Percentiles rank a stretch among this genome's conserved stretches.
These are phyloP conservation scores for Ametastegia equiseti DNA, from an alignment of 2,888 invertebrate species.

Conservation along the genomic window DNA sequence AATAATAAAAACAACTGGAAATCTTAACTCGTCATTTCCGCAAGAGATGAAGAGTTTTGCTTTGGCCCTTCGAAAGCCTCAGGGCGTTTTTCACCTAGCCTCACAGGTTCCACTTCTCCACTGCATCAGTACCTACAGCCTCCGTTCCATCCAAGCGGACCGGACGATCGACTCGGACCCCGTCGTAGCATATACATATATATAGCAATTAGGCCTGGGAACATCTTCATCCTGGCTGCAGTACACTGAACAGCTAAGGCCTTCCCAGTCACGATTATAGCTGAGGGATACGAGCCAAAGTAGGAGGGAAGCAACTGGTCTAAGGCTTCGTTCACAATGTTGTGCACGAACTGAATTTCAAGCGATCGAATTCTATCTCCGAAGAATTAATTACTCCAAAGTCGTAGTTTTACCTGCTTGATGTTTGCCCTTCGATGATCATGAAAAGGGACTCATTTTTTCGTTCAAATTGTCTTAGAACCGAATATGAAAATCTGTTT, in stretches of 20 bases:
- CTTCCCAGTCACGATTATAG: conserved; percentile 70
- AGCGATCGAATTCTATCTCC: not conserved
- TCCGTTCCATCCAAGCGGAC: not conserved
- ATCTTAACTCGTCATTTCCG: conserved; percentile 15
- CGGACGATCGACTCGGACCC: conserved; percentile 56
- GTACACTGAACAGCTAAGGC: conserved; percentile 59
- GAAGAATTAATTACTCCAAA: not conserved
- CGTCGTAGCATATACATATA: conserved; percentile 54
- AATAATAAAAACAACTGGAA: not conserved
- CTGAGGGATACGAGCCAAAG: conserved; percentile 62
- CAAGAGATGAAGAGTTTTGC: not conserved
- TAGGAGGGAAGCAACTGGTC: conserved; percentile 50
- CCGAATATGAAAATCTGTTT: not conserved
- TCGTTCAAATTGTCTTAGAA: not conserved
- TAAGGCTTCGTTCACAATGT: conserved; percentile 60
- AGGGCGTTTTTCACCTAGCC: conserved; percentile 47
- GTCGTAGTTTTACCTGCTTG: not conserved
- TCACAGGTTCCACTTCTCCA: not conserved
- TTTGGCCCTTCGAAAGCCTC: not conserved
- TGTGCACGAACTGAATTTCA: not conserved
- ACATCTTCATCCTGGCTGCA: conserved; percentile 66
- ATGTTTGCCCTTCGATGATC: not conserved
- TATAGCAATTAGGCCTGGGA: conserved; percentile 69
- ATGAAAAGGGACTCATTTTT: not conserved
- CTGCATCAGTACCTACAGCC: too few relatives aligned